Evolutionary conservation across 2,797 vertebrate species (phyloP), one percentile per base, ranked within the genome.

Genomic region (Hephaestus fuliginosus): DNA sequence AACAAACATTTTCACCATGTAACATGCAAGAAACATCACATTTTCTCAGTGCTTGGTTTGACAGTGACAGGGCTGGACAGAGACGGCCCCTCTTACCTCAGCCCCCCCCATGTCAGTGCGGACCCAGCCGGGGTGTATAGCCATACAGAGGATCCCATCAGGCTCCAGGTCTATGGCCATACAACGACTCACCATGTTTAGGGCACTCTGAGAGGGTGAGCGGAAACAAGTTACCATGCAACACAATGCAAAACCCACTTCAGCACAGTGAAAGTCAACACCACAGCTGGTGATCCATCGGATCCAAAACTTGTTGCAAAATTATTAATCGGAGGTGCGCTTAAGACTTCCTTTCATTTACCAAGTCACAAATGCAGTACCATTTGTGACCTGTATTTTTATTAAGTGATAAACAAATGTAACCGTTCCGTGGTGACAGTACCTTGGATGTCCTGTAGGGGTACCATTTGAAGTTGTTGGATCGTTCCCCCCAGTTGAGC

Each of bases 371-470:
- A 60, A 15, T 20, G 1, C 10, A 64, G 43, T 9, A 39, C 17
- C 3, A 20, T 39, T 18, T 15, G 7, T 9, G 12, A 15, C 56
- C 36, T 53, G 12, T 13, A n/a, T 33, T 20, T 60, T 44, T 5
- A 62, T 39, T 4, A 14, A 74, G 0, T 20, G 28, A 0, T 14
- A 36, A 11, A 4, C n/a, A 65, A 41, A 57, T 20, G 6, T 44
- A 43, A 49, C 25, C 7, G 0, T 30, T 30, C 1, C 15, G 39
- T 2, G 3, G 33, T 3, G 39, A 39, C 83, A 90, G 6, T 88
- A 96, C 95, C 95, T 96, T 96, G 52, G 96, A 96, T 39, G 92
- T 93, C 89, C 95, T 95, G 88, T 96, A 96, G n/a, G 96, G 95
- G 64, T 95, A 96, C 89, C 94, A 94, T 78, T 88, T 93, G 66